Base-by-base conservation (phyloP, 2,888 invertebrate genomes). In the Pristionchus fissidentatus region DNA sequence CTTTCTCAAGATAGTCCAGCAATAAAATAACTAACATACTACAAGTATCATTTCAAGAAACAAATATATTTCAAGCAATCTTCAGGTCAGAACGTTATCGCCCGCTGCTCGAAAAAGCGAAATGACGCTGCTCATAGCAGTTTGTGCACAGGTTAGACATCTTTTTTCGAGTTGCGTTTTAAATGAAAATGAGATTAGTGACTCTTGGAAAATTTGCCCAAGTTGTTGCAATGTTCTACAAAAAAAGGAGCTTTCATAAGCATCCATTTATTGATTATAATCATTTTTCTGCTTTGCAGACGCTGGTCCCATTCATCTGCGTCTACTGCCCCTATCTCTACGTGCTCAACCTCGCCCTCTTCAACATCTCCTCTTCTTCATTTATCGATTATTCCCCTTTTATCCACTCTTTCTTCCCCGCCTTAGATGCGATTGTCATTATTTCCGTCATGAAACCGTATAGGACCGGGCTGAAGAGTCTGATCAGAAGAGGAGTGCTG, bases 221-320 rank as follows among this genome's bases (percentile, higher is more conserved):
- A n/a, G n/a, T n/a, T n/a, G n/a, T n/a, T n/a, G n/a, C n/a, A n/a
- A n/a, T n/a, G n/a, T n/a, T n/a, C n/a, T n/a, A n/a, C n/a, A n/a
- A n/a, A n/a, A n/a, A n/a, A n/a, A n/a, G n/a, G n/a, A n/a, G n/a
- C n/a, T n/a, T n/a, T n/a, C n/a, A n/a, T n/a, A n/a, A n/a, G n/a
- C n/a, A n/a, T n/a, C n/a, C n/a, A n/a, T n/a, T n/a, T n/a, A n/a
- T n/a, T n/a, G n/a, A n/a, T n/a, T n/a, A n/a, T n/a, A n/a, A n/a
- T n/a, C n/a, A n/a, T n/a, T n/a, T n/a, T n/a, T 55, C 55, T 55
- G 35, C 29, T 38, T 29, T 66, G n/a, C 38, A 66, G 62, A 66
- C 62, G 15, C 22, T 66, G 19, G 62, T 66, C 22, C 62, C 62
- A 0, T 66, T 66, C 62, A 35, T 66, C 15, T 66, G 62, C 38